Percentiles rank a stretch among this genome's conserved stretches.
Evolutionary conservation across 2,113 vertebrate genomes (phyloP).

Genomic region (Brachypteracias leptosomus): DNA sequence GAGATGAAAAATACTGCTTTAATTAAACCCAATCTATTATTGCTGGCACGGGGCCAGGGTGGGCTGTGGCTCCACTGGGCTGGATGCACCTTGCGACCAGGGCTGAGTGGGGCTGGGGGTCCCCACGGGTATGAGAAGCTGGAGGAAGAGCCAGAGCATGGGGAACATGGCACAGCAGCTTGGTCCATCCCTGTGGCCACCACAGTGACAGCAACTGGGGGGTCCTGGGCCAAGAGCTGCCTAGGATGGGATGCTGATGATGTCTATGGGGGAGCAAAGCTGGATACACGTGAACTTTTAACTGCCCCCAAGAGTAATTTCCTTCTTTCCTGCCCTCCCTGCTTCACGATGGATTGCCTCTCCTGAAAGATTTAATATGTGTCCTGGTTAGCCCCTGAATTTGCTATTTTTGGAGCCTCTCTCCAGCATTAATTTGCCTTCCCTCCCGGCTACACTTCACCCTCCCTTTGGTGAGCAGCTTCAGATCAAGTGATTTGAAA

Average conservation of each 20-base stretch:
- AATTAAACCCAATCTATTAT: constrained; percentile 35
- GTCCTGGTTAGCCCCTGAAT: not conserved
- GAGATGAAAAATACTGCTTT: constrained; percentile 36
- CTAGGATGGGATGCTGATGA: not conserved
- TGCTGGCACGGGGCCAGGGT: not conserved
- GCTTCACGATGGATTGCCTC: not conserved
- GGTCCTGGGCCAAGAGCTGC: not conserved
- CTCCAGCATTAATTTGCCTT: not conserved
- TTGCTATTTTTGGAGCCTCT: not conserved
- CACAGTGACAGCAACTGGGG: not conserved
- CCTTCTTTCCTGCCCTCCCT: not conserved
- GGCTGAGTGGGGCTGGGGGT: not conserved
- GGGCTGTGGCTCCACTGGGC: not conserved
- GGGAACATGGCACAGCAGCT: not conserved
- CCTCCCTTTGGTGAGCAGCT: not conserved
- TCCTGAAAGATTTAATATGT: not conserved
- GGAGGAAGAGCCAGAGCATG: not conserved
- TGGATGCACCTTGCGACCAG: not conserved
- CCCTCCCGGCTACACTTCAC: not conserved
- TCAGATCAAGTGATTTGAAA: not conserved
- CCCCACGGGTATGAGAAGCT: not conserved
- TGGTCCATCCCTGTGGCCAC: not conserved
- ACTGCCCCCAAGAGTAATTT: not conserved
- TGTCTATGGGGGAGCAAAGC: not conserved
- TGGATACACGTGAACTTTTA: not conserved